phyloP scores from a whole-genome alignment of 2,888 invertebrate genomes.

The Hypomecis atomaria region DNA sequence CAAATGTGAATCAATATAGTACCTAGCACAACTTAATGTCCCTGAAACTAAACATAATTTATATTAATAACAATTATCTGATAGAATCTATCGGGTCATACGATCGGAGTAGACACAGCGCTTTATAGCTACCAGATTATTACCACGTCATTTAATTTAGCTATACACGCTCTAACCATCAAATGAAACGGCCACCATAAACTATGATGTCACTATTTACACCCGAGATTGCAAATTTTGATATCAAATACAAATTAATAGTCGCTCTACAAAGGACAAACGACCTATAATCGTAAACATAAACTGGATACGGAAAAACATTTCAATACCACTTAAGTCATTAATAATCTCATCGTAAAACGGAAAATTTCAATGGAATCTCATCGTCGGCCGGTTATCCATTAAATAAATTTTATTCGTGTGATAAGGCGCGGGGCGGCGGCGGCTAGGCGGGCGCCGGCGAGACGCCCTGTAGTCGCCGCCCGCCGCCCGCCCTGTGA shows the following conservation, averaged over 20 bases:
- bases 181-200: constrained; percentile 11
- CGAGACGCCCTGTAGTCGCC: constrained; percentile 75
- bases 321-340: constrained; percentile 61
- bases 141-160: constrained; percentile 9
- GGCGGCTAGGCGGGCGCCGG: constrained; percentile 73
- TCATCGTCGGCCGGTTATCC: constrained; percentile 75
- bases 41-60: neutral
- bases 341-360: constrained; percentile 68
- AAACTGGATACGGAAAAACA: constrained; percentile 49
- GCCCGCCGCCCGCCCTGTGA: constrained; percentile 65
- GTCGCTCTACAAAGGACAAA: constrained; percentile 25
- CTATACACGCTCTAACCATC: constrained; percentile 7
- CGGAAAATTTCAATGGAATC: constrained; percentile 73
- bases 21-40: no score
- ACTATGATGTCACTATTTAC: constrained; percentile 25
- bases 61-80: neutral
- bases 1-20: no score
- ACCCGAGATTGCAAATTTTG: constrained; percentile 26
- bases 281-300: constrained; percentile 49
- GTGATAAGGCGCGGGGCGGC: constrained; percentile 77
- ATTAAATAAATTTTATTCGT: constrained; percentile 82
- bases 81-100: neutral
- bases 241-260: constrained; percentile 31
- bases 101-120: neutral
- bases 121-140: constrained; percentile 2